A percentile compares a stretch with the other conserved stretches of the same genome.
Conservation (phyloP, 1,140 invertebrate species). For the Drosophila jambulina region DNA sequence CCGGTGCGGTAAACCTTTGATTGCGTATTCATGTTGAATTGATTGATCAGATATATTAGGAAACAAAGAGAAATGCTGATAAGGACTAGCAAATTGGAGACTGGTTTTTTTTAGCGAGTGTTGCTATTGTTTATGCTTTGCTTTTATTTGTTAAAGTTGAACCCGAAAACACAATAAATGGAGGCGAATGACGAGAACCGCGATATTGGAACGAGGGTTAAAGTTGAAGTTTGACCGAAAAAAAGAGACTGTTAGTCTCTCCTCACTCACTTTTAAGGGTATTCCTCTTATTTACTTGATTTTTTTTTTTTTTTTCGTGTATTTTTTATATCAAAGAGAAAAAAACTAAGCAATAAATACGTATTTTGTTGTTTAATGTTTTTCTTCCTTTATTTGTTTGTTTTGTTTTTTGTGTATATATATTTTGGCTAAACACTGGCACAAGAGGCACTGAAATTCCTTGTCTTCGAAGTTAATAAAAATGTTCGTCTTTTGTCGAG, state of each 20-base stretch:
- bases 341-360: constrained; percentile 84
- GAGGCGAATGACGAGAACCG: constrained; percentile 43
- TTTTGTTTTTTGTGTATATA: constrained; percentile 76
- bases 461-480: constrained; percentile 82
- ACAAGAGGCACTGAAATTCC: constrained; percentile 84
- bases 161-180: constrained; percentile 26
- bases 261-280: constrained; percentile 26
- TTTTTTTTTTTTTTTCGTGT: constrained; percentile 59
- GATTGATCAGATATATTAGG: constrained; percentile 47
- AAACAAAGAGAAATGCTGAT: constrained; percentile 68
- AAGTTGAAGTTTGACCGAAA: constrained; percentile 52
- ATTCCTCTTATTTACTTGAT: constrained; percentile 21
- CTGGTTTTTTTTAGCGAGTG: constrained; percentile 48
- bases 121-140: constrained; percentile 25
- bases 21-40: constrained; percentile 80
- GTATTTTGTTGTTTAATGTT: constrained; percentile 60
- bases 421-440: constrained; percentile 84
- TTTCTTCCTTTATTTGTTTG: constrained; percentile 18
- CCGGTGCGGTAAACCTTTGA: constrained; percentile 83
- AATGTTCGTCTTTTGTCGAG: constrained; percentile 49
- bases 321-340: constrained; percentile 76
- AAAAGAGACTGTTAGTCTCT: constrained; percentile 34
- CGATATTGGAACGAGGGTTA: constrained; percentile 31
- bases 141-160: constrained; percentile 37
- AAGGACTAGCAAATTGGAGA: constrained; percentile 71